phyloP scores from a whole-genome alignment of 2,888 invertebrate species.

The Mantis religiosa region DNA sequence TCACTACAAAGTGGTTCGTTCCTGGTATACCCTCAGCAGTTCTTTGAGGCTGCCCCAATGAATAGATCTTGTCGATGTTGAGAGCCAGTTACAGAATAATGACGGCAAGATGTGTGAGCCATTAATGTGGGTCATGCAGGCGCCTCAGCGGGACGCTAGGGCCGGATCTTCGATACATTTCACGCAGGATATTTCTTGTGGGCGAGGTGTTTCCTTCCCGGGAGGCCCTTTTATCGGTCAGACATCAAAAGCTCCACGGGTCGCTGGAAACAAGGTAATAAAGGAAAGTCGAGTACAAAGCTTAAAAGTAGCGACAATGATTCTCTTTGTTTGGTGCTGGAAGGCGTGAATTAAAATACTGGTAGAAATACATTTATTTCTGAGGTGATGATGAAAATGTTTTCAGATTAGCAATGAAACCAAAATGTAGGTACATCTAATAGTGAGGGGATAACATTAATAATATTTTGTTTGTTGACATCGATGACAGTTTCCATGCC shows the following conservation, averaged over 20 bases:
- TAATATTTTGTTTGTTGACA: too few species aligned
- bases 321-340: not conserved
- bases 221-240: not conserved
- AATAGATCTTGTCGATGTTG: not conserved
- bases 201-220: not conserved
- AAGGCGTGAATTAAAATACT: not conserved
- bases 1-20: not conserved
- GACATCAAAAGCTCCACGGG: not conserved
- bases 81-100: not conserved
- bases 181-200: not conserved
- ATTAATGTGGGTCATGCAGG: not conserved
- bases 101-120: not conserved
- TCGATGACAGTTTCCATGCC: too few species aligned
- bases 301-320: not conserved
- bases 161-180: slow-evolving; percentile 1
- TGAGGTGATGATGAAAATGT: too few species aligned
- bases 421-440: too few species aligned
- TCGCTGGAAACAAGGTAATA: not conserved
- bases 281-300: not conserved
- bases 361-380: too few species aligned
- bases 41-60: not conserved
- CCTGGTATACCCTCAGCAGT: not conserved
- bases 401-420: too few species aligned
- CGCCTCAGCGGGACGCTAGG: not conserved
- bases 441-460: too few species aligned